Base-by-base conservation (phyloP, 2,888 invertebrate genomes). In the Vanessa cardui region DNA sequence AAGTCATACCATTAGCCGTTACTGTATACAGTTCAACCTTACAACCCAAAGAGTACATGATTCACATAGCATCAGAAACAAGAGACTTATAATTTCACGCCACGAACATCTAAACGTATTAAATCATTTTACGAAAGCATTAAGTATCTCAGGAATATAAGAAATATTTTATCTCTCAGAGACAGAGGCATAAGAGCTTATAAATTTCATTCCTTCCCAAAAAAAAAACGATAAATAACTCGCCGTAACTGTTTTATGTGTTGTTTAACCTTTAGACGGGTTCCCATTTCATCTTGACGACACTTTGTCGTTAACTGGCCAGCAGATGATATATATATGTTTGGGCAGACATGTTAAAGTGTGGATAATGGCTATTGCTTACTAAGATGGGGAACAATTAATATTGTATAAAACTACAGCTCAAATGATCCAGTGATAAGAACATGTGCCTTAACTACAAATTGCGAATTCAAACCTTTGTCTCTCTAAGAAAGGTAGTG, bases 191-290 rank as follows among this genome's bases (percentile, higher is more conserved):
- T 64, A 49, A 58, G 26, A 64, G 58, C 60, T 50, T 58, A 65
- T 60, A 65, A 60, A 65, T 60, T 31, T 54, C 52, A 65, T 46
- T 45, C 33, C 15, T 47, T 33, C 45, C 31, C 54, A 61, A 61
- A 66, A 61, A 39, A 47, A 56, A 56, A 18, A 9, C 56, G 18
- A 66, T 66, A 66, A 66, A 66, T 66, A 66, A 66, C 60, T 46
- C 21, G 21, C 31, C n/a, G 33, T 66, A 61, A 54, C 52, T 54
- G 60, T 61, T 66, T 66, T 66, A 66, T 56, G 65, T 65, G 66
- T 59, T 64, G 64, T 54, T 61, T 18, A 60, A 56, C n/a, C 47
- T 56, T 33, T 26, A 18, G 56, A 46, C 60, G 54, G 45, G 59
- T 66, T 54, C 26, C 26, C 52, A n/a, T 16, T 16, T 16, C n/a